phyloP scores from a whole-genome alignment of 2,113 vertebrate species.

The Corythaeola cristata region DNA sequence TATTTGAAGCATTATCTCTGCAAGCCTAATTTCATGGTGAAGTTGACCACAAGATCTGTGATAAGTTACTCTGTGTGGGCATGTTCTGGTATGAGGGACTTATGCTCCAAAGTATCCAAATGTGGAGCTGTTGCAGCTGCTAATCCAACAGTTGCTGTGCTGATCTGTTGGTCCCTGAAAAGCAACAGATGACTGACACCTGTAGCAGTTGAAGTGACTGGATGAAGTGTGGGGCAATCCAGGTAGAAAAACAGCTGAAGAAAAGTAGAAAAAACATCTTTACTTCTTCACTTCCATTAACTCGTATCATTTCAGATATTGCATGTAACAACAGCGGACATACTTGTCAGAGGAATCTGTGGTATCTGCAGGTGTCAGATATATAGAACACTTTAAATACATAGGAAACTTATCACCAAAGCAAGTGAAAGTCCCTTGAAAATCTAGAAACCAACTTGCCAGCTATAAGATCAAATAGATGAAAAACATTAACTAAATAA shows the following conservation, averaged over 20 bases:
- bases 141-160: background rate
- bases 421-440: background rate
- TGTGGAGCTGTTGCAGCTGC: background rate
- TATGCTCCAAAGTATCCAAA: background rate
- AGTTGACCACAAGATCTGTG: background rate
- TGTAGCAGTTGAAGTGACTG: background rate
- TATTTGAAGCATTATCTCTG: background rate
- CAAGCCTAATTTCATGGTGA: background rate
- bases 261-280: background rate
- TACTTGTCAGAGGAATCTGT: background rate
- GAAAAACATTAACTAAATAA: background rate
- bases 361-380: background rate
- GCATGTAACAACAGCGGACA: background rate
- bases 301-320: background rate
- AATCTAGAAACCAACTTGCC: background rate
- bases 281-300: background rate
- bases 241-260: background rate
- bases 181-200: background rate
- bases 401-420: background rate
- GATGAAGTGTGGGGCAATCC: background rate
- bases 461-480: background rate
- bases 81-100: background rate
- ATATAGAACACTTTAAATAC: background rate
- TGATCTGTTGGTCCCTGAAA: background rate
- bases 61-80: background rate